These are phyloP conservation scores for Nemoura dubitans DNA, from an alignment of 2,888 invertebrate species.

Conservation along the genomic window DNA sequence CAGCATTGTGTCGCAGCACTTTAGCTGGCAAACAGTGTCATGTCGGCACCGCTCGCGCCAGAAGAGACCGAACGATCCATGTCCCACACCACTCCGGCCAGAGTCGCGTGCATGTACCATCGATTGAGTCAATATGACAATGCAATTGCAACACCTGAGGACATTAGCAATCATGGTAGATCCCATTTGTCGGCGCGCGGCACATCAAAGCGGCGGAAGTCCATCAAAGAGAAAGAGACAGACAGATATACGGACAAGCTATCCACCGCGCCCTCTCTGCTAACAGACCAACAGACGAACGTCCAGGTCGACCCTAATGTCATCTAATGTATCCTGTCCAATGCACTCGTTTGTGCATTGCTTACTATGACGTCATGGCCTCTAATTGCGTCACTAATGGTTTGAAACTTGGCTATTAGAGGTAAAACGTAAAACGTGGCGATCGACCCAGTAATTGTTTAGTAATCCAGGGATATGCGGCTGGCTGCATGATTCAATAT, in stretches of 20 bases:
- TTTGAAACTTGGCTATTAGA: neutral
- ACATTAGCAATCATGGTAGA: slow-evolving; percentile 12
- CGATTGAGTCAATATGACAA: slow-evolving; percentile 7
- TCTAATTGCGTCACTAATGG: neutral
- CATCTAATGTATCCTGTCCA: slow-evolving; percentile 4
- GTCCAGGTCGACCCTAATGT: neutral
- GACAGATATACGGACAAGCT: neutral
- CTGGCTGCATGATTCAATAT: neutral
- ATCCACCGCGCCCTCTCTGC: neutral
- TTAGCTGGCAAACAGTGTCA: neutral
- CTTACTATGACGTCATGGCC: neutral
- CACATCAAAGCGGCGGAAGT: neutral
- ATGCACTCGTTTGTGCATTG: neutral
- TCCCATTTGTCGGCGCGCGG: slow-evolving; percentile 7
- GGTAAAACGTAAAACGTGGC: neutral
- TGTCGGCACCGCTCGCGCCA: neutral
- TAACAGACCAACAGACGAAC: neutral
- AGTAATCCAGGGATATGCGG: neutral
- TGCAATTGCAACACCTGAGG: slow-evolving; percentile 12
- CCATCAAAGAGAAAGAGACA: slow-evolving; percentile 12
- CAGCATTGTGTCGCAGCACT: neutral
- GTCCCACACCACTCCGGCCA: too few species aligned
- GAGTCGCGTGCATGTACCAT: neutral
- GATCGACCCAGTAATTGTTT: neutral
- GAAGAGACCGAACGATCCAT: too few species aligned